A percentile compares a stretch with the other conserved stretches of the same genome.
phyloP scores from a whole-genome alignment of 2,113 vertebrate species.

The Tupaia chinensis region DNA sequence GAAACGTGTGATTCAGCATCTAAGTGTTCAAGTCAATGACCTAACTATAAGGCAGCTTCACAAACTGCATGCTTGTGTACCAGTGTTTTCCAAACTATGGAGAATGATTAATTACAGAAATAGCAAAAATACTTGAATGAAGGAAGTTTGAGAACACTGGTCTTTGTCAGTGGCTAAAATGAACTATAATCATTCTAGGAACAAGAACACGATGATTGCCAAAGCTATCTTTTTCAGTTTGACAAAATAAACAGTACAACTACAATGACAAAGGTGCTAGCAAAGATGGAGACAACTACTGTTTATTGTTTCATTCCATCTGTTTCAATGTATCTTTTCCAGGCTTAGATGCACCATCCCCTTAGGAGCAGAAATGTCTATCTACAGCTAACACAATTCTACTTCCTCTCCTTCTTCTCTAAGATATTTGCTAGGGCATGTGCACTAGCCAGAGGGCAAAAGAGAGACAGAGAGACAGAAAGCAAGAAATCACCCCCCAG shows the following conservation, averaged over 20 bases:
- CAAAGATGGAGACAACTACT: not conserved
- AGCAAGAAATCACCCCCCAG: no score
- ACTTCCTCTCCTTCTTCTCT: not conserved
- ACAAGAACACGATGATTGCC: not conserved
- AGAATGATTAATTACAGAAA: conserved; percentile 15
- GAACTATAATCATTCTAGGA: not conserved
- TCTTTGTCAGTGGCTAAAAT: conserved; percentile 35
- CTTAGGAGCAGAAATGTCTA: not conserved
- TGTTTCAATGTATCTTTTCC: not conserved
- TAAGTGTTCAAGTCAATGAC: not conserved
- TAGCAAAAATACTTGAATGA: not conserved
- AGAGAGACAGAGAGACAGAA: no score
- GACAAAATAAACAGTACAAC: conserved; percentile 51
- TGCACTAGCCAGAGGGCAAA: no score
- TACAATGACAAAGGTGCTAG: not conserved
- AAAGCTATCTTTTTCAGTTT: not conserved
- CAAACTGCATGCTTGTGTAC: not conserved
- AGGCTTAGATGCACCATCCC: not conserved
- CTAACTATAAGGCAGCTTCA: not conserved
- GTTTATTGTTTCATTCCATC: not conserved
- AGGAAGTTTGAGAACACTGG: not conserved
- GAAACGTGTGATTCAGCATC: not conserved
- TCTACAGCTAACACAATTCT: not conserved
- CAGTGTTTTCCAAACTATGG: not conserved
- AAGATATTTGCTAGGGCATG: no score